These are phyloP conservation scores for Brevimyrus niger DNA, from an alignment of 2,113 vertebrate species.

Conservation along the genomic window DNA sequence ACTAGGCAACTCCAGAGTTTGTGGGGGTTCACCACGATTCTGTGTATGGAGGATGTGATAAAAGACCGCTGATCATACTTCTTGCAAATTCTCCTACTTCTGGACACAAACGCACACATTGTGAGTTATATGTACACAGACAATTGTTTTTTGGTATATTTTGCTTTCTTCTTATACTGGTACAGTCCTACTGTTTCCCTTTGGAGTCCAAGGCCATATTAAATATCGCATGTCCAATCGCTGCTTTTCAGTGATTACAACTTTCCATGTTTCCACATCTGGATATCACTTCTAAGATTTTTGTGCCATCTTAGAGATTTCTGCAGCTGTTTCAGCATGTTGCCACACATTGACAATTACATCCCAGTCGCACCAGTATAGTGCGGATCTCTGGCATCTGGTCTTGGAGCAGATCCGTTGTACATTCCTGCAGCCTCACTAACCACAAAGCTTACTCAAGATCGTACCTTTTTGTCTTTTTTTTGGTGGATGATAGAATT, in stretches of 20 bases:
- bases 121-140: neutral
- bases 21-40: neutral
- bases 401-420: neutral
- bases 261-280: neutral
- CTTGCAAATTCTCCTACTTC: neutral
- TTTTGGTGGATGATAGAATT: neutral
- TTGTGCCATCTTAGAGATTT: neutral
- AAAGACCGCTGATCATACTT: neutral
- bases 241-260: neutral
- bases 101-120: neutral
- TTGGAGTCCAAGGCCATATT: neutral
- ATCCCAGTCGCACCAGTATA: neutral
- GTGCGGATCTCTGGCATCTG: neutral
- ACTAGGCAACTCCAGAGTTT: neutral
- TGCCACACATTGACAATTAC: neutral
- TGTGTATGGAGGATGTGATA: neutral
- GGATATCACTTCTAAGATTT: neutral
- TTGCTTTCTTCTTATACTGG: neutral
- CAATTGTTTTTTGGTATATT: neutral
- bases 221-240: neutral
- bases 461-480: neutral
- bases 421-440: neutral
- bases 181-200: neutral
- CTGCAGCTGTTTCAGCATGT: neutral
- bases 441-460: neutral